Base-by-base conservation (phyloP, 2,113 vertebrate genomes). In the Equus przewalskii region DNA sequence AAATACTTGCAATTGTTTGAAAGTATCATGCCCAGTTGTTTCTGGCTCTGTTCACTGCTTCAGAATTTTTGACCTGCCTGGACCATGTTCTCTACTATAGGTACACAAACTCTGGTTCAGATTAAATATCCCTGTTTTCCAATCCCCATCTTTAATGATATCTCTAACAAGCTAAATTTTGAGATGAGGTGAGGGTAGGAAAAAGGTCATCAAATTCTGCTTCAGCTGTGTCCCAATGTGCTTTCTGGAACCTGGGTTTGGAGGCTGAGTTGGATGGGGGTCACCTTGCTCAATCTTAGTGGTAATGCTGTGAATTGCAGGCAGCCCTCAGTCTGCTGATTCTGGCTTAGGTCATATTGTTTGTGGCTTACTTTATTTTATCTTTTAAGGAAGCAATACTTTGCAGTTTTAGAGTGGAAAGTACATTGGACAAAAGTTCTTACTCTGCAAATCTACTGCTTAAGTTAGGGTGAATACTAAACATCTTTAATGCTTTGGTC, bases 351-450 rank as follows among this genome's bases (percentile, higher is more conserved):
- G 96, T 88, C 84, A 87, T 95, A 69, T 60, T 96, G 41, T 78
- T 94, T 89, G 76, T 89, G 95, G 72, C 33, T 97, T 89, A 70
- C 85, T 92, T 96, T 60, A 79, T 75, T 92, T 89, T 85, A 73
- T 92, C 90, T 96, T 86, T 67, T 86, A 97, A 96, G 69, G 58
- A 97, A 97, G 96, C 78, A 92, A 88, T 89, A 64, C 54, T 90
- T 88, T 84, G 84, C 26, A 90, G 72, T 76, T 98, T 97, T 96
- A 92, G 21, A 93, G 89, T 91, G 62, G 91, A 96, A 96, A 95
- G 85, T 94, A 76, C 54, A 89, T 10, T 81, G 89, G 81, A 94
- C 26, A 89, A 44, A 96, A 94, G 54, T 70, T 58, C 75, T 94
- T 81, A 96, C 24, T 87, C 33, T 13, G 93, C 22, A 89, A 75